A percentile compares a stretch with the other conserved stretches of the same genome.
phyloP scores from a whole-genome alignment of 2,113 vertebrate species.

The Lampris megalopsis region DNA sequence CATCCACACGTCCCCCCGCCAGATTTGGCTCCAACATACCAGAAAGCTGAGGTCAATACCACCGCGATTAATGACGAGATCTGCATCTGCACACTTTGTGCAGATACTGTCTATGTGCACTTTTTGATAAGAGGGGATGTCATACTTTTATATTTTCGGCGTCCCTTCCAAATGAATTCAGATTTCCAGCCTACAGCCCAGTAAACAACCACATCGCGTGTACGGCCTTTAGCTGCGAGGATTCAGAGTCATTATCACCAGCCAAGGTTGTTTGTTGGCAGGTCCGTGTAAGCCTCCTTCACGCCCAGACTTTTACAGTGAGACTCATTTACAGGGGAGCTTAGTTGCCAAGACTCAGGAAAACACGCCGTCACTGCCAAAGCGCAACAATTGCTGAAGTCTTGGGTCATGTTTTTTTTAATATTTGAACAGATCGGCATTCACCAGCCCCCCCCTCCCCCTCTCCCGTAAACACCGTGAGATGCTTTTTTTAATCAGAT shows the following conservation, averaged over 20 bases:
- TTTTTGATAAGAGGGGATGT: too few species aligned
- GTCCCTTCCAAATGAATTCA: too few species aligned
- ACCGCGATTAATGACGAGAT: too few species aligned
- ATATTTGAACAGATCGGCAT: conserved; percentile 22
- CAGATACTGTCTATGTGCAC: too few species aligned
- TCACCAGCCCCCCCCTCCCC: background rate
- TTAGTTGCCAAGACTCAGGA: conserved; percentile 30
- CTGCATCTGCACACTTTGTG: too few species aligned
- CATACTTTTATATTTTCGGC: too few species aligned
- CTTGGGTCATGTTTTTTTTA: background rate
- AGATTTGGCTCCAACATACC: too few species aligned
- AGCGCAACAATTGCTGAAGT: conserved; percentile 26
- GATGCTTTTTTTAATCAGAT: conserved; percentile 19
- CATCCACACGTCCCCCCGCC: too few species aligned
- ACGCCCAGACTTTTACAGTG: conserved; percentile 38
- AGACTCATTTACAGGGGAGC: conserved; percentile 26
- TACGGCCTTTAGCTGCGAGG: conserved; percentile 48
- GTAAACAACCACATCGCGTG: conserved; percentile 20
- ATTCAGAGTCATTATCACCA: conserved; percentile 67
- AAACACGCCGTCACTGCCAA: conserved; percentile 32
- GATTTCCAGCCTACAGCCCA: background rate
- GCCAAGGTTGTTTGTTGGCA: conserved; percentile 27
- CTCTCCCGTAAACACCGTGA: background rate
- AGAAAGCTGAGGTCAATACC: too few species aligned
- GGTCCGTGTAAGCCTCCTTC: conserved; percentile 40